These are phyloP conservation scores for Cerastis rubricosa DNA, from an alignment of 2,888 invertebrate genomes.

Conservation along the genomic window DNA sequence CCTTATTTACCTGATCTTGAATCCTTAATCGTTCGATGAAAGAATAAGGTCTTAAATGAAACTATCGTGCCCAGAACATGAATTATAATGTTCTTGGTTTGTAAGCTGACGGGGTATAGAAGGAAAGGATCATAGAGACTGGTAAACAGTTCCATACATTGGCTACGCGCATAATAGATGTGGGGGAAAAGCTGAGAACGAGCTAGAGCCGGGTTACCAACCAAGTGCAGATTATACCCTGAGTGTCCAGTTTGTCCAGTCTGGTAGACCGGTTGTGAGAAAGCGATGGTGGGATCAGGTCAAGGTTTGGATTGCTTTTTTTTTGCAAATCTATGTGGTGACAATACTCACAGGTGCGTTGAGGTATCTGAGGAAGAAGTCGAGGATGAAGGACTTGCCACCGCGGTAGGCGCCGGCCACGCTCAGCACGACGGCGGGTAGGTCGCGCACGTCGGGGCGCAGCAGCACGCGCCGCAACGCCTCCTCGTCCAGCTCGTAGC, in stretches of 20 bases:
- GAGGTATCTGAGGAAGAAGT: slow-evolving; percentile 75
- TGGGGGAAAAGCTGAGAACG: background rate
- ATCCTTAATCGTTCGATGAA: background rate
- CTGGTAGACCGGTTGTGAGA: background rate
- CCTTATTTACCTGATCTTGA: background rate
- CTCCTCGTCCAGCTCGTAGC: slow-evolving; percentile 64
- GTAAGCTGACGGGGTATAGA: background rate
- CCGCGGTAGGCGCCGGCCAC: slow-evolving; percentile 76
- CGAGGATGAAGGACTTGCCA: slow-evolving; percentile 77
- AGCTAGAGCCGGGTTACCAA: background rate
- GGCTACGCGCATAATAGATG: background rate
- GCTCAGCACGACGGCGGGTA: slow-evolving; percentile 72
- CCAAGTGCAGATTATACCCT: background rate
- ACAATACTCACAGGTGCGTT: slow-evolving; percentile 66
- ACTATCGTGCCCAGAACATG: background rate
- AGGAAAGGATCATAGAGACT: background rate
- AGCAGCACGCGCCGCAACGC: slow-evolving; percentile 63
- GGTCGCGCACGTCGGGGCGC: slow-evolving; percentile 63
- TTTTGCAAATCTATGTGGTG: background rate
- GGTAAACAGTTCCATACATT: background rate
- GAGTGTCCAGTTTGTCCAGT: background rate
- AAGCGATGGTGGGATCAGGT: background rate
- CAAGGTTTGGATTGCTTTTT: background rate
- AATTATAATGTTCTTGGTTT: background rate
- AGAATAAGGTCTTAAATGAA: background rate